Conservation (phyloP, 2,113 vertebrate genomes). For the Ariopsis seemanni region DNA sequence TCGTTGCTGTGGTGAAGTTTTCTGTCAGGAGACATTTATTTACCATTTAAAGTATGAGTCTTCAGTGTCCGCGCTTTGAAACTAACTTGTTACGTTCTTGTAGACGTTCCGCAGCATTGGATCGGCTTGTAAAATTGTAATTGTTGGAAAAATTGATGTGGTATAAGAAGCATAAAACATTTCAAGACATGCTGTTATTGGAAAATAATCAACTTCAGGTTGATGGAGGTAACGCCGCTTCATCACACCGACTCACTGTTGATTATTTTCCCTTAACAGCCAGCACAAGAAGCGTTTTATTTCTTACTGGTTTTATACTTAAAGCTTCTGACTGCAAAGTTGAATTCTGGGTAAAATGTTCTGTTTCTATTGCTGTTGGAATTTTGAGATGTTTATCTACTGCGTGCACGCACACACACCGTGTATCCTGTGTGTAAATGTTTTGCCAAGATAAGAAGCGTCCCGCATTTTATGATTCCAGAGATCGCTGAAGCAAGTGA, state of each 20-base stretch:
- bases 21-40: background rate
- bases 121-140: background rate
- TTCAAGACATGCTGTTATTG: background rate
- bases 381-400: no score
- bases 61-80: background rate
- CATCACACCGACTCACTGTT: background rate
- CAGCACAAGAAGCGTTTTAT: background rate
- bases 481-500: no score
- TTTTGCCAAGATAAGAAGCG: no score
- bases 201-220: background rate
- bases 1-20: background rate
- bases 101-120: background rate
- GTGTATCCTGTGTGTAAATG: no score
- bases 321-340: no score
- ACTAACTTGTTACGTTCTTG: background rate
- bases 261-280: background rate
- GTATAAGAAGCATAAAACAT: background rate
- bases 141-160: background rate
- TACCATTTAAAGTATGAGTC: background rate
- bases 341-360: no score
- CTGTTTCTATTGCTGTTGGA: no score
- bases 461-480: no score
- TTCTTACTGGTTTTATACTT: background rate
- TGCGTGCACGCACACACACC: no score
- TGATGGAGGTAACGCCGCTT: background rate